These are phyloP conservation scores for Triplophysa tibetana DNA, from an alignment of 2,113 vertebrate species.

Conservation along the genomic window DNA sequence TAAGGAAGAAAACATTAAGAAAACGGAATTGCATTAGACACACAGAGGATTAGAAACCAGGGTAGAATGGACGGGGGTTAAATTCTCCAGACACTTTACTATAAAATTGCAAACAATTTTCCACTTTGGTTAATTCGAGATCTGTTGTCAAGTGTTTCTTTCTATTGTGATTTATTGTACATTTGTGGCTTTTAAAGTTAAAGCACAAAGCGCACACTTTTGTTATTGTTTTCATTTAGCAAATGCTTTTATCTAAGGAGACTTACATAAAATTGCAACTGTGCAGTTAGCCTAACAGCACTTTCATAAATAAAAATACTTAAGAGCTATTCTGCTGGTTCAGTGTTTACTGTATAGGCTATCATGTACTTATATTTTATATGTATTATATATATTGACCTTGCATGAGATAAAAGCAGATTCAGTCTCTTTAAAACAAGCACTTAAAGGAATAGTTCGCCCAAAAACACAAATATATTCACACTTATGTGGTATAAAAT, in stretches of 20 bases:
- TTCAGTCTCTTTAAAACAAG: not conserved
- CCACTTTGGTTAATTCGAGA: conserved; percentile 11
- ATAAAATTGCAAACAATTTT: conserved; percentile 22
- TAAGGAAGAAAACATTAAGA: conserved; percentile 36
- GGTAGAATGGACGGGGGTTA: conserved; percentile 11
- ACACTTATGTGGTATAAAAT: too few species aligned
- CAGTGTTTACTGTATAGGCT: not conserved
- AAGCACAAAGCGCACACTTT: conserved; percentile 4
- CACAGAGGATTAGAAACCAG: not conserved
- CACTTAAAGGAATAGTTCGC: not conserved
- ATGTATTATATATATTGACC: not conserved
- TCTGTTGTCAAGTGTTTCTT: not conserved
- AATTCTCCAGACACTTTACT: conserved; percentile 11
- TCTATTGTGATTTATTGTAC: conserved; percentile 20
- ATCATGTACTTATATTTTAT: too few species aligned
- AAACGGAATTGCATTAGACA: not conserved
- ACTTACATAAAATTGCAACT: conserved; percentile 1
- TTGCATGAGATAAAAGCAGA: not conserved
- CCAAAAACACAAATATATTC: too few species aligned
- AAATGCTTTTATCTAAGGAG: conserved; percentile 17
- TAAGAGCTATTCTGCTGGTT: not conserved
- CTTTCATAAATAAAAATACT: not conserved
- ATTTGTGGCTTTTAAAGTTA: conserved; percentile 17
- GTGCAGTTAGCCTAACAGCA: not conserved
- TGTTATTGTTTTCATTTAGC: conserved; percentile 18